These are phyloP conservation scores for Papilio glaucus DNA, from an alignment of 1,140 invertebrate species.

Conservation along the genomic window DNA sequence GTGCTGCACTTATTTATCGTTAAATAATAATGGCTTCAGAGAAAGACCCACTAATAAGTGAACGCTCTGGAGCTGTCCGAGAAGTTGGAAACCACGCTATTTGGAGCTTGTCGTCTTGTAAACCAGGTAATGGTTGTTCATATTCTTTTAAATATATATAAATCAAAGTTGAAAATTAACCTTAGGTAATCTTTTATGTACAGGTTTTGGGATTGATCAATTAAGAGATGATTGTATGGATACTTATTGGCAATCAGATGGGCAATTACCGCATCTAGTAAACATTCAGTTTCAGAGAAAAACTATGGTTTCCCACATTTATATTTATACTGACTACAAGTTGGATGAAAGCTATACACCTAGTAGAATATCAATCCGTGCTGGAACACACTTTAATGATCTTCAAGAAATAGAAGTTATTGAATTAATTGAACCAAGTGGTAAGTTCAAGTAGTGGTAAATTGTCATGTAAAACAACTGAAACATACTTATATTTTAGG, in stretches of 20 bases:
- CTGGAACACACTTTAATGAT: slow-evolving; percentile 98
- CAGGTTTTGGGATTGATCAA: slow-evolving; percentile 90
- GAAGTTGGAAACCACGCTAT: slow-evolving; percentile 98
- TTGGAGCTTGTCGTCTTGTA: slow-evolving; percentile 99
- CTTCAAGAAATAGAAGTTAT: slow-evolving; percentile 98
- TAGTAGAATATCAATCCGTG: slow-evolving; percentile 96
- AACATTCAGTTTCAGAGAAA: slow-evolving; percentile 99
- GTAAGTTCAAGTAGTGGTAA: slow-evolving; percentile 60
- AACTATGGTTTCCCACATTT: slow-evolving; percentile 97
- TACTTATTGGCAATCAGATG: slow-evolving; percentile 99
- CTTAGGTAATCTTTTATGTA: not conserved
- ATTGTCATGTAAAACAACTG: not conserved
- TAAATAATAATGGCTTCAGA: slow-evolving; percentile 65
- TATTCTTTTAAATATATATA: not conserved
- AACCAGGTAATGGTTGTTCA: slow-evolving; percentile 88
- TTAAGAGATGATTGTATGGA: slow-evolving; percentile 97
- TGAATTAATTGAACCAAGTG: slow-evolving; percentile 95
- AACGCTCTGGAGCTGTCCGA: slow-evolving; percentile 90
- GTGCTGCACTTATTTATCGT: not conserved
- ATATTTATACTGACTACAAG: slow-evolving; percentile 99
- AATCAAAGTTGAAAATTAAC: not conserved
- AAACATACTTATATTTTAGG: too few relatives aligned
- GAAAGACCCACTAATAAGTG: slow-evolving; percentile 88
- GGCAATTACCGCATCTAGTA: slow-evolving; percentile 97
- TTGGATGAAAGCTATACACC: slow-evolving; percentile 99